Percentiles rank a stretch among this genome's conserved stretches.
phyloP scores from a whole-genome alignment of 2,888 invertebrate genomes.

The Ptychoptera contaminata region DNA sequence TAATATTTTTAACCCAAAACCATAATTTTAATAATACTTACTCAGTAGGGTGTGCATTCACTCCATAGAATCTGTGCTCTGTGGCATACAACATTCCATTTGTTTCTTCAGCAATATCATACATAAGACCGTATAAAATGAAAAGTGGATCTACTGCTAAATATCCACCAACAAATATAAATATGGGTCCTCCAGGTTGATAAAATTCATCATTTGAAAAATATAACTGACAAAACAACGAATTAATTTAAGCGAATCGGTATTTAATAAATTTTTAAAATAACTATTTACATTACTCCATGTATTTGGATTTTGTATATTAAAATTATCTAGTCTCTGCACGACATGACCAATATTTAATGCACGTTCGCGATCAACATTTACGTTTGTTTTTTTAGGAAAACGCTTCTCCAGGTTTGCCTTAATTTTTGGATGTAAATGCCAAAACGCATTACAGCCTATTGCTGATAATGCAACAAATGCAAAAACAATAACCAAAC shows the following conservation, averaged over 20 bases:
- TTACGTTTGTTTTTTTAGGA: too few species aligned
- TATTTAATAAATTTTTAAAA: too few species aligned
- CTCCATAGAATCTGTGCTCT: constrained; percentile 62
- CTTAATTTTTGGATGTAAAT: background rate
- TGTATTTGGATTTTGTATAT: background rate
- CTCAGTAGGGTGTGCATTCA: constrained; percentile 44
- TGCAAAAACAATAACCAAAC: background rate
- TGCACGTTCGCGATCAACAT: too few species aligned
- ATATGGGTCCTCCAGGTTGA: constrained; percentile 34
- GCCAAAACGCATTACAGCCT: background rate
- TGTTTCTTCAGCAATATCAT: constrained; percentile 34
- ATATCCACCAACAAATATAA: constrained; percentile 53
- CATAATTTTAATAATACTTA: constrained; percentile 19
- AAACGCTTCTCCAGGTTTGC: too few species aligned
- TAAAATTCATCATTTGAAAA: constrained; percentile 27
- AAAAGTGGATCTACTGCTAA: constrained; percentile 41
- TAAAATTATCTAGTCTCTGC: background rate
- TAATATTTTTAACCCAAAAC: background rate
- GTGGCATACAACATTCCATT: constrained; percentile 46
- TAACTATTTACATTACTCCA: background rate
- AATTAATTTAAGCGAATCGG: background rate
- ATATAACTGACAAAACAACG: constrained; percentile 27
- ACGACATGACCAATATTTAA: background rate
- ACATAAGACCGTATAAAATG: constrained; percentile 38
- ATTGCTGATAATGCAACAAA: background rate